phyloP scores from a whole-genome alignment of 2,888 invertebrate species.

The Malthinus flaveolus region DNA sequence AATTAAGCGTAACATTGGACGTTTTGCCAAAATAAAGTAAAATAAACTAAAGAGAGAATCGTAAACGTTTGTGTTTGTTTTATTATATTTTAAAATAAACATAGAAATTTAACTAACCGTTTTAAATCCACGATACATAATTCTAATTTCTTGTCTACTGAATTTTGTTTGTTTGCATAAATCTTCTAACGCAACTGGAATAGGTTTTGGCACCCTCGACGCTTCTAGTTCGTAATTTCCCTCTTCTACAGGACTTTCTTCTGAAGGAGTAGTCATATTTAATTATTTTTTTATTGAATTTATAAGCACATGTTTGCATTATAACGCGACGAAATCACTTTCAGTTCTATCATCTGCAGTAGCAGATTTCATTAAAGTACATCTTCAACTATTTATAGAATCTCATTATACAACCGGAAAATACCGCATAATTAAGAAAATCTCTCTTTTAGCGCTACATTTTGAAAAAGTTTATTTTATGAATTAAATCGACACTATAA shows the following conservation, averaged over 20 bases:
- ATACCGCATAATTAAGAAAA: slow-evolving; percentile 18
- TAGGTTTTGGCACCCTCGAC: slow-evolving; percentile 76
- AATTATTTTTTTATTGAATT: slow-evolving; percentile 12
- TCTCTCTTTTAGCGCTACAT: slow-evolving; percentile 13
- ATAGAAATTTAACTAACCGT: slow-evolving; percentile 65
- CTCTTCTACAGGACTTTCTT: slow-evolving; percentile 85
- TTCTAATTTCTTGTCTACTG: slow-evolving; percentile 91
- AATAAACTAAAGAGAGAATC: too few relatives aligned
- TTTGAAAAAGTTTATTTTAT: slow-evolving; percentile 12
- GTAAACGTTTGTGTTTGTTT: neutral
- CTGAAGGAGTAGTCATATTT: slow-evolving; percentile 81
- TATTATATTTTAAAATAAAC: neutral
- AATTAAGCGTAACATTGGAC: too few relatives aligned
- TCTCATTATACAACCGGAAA: slow-evolving; percentile 22
- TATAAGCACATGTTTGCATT: slow-evolving; percentile 32
- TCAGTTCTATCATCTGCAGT: slow-evolving; percentile 40
- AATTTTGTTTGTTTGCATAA: slow-evolving; percentile 93
- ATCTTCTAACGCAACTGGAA: slow-evolving; percentile 87
- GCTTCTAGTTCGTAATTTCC: slow-evolving; percentile 85
- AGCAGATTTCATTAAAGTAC: slow-evolving; percentile 37
- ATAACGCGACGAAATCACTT: slow-evolving; percentile 24
- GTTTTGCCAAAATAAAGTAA: too few relatives aligned
- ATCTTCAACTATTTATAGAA: slow-evolving; percentile 36
- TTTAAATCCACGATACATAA: slow-evolving; percentile 97
- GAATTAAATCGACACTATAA: slow-evolving; percentile 11